Conservation (phyloP, 2,113 vertebrate genomes). For the Centropus unirufus region DNA sequence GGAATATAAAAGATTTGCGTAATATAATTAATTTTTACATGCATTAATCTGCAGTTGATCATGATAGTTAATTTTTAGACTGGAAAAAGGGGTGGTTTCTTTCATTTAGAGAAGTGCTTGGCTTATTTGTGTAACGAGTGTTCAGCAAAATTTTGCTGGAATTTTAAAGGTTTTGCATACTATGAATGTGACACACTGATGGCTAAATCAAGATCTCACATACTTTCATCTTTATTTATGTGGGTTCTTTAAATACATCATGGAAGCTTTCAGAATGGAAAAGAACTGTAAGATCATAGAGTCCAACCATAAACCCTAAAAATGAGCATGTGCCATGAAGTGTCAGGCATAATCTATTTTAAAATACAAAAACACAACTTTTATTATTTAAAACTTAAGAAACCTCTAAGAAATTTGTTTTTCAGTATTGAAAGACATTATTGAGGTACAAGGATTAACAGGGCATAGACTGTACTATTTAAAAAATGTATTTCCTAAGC, state of each 20-base stretch:
- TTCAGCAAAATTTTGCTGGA: background rate
- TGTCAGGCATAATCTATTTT: background rate
- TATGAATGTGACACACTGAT: background rate
- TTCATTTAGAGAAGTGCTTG: background rate
- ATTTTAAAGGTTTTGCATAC: background rate
- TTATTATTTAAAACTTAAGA: background rate
- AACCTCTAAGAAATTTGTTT: background rate
- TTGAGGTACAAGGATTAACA: background rate
- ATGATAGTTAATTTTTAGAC: background rate
- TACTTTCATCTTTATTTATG: background rate
- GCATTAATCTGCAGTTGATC: background rate
- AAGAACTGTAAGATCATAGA: background rate
- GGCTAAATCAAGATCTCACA: background rate
- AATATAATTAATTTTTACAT: background rate
- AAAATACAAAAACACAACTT: background rate
- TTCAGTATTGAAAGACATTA: background rate
- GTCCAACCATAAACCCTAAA: background rate
- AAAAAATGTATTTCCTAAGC: background rate
- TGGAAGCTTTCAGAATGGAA: background rate
- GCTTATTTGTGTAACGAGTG: background rate
- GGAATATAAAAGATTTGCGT: background rate
- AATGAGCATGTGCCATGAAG: accelerated
- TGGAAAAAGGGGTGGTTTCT: background rate
- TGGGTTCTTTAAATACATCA: background rate
- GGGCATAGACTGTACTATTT: background rate